Evolutionary conservation across 23 tunicate species (phyloP).

Genomic region (Oikopleura albicans): DNA sequence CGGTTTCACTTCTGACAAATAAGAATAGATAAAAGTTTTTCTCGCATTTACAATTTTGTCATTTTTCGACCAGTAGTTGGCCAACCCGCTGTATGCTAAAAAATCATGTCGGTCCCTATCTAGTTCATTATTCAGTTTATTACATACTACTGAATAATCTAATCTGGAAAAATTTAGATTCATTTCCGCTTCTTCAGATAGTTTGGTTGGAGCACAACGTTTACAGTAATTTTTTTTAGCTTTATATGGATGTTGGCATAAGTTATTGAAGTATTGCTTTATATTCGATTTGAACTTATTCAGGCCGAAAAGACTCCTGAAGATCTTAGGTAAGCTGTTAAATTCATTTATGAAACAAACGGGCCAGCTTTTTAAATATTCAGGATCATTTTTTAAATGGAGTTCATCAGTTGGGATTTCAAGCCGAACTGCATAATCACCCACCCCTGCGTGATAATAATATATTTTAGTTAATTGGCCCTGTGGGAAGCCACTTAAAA

Average conservation of each 20-base stretch:
- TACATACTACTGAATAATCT: too few species aligned
- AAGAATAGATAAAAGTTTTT: too few species aligned
- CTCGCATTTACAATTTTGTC: too few species aligned
- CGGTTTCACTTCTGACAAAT: too few species aligned
- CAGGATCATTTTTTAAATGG: not conserved
- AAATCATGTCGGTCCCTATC: too few species aligned
- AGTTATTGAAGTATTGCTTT: not conserved
- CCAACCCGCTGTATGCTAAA: too few species aligned
- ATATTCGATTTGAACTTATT: not conserved
- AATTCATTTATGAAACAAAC: not conserved
- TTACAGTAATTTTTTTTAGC: not conserved
- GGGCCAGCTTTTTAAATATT: not conserved
- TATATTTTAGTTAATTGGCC: not conserved
- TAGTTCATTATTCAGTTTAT: too few species aligned
- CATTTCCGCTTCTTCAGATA: not conserved
- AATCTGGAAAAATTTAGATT: too few species aligned
- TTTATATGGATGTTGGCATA: not conserved
- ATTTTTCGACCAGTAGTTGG: too few species aligned
- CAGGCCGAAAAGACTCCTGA: not conserved
- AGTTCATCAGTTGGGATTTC: not conserved
- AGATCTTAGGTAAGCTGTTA: not conserved
- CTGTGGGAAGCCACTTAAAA: not conserved
- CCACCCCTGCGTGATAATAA: not conserved
- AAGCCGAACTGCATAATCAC: not conserved
- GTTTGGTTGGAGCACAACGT: not conserved